Conservation (phyloP, 2,888 invertebrate species). For the Iphiclides podalirius region DNA sequence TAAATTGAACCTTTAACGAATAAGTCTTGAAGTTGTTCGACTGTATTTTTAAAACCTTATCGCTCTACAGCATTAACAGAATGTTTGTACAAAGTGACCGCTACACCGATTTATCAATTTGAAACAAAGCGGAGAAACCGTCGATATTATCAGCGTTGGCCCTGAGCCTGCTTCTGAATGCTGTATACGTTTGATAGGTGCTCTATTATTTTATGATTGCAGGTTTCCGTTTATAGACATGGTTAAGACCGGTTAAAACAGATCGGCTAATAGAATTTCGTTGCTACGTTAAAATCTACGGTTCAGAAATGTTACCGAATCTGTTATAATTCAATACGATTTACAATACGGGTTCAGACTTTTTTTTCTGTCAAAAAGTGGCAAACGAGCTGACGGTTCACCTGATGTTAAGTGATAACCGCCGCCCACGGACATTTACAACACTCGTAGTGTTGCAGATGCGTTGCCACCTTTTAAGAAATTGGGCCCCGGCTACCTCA, state of each 20-base stretch:
- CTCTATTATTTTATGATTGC: constrained; percentile 11
- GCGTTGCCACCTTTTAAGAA: no score
- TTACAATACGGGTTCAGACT: no score
- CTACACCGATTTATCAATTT: constrained; percentile 11
- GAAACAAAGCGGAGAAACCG: constrained; percentile 16
- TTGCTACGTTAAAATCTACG: neutral
- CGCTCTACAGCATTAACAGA: neutral
- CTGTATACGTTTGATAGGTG: constrained; percentile 7
- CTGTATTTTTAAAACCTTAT: no score
- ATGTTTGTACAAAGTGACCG: constrained; percentile 3
- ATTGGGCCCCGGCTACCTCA: no score
- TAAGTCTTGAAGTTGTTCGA: no score
- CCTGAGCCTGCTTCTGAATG: constrained; percentile 4
- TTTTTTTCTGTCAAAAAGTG: no score
- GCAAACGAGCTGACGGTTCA: no score
- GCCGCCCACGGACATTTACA: no score
- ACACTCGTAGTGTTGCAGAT: no score
- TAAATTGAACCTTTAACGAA: no score
- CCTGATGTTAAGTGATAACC: no score
- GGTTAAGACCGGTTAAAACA: neutral
- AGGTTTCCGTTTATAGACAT: constrained; percentile 5
- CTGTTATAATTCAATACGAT: no score
- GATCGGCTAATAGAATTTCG: neutral
- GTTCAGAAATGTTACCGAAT: neutral
- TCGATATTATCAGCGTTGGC: constrained; percentile 3